Evolutionary conservation across 2,797 vertebrate genomes (phyloP).

Genomic region (Aulostomus chinensis): DNA sequence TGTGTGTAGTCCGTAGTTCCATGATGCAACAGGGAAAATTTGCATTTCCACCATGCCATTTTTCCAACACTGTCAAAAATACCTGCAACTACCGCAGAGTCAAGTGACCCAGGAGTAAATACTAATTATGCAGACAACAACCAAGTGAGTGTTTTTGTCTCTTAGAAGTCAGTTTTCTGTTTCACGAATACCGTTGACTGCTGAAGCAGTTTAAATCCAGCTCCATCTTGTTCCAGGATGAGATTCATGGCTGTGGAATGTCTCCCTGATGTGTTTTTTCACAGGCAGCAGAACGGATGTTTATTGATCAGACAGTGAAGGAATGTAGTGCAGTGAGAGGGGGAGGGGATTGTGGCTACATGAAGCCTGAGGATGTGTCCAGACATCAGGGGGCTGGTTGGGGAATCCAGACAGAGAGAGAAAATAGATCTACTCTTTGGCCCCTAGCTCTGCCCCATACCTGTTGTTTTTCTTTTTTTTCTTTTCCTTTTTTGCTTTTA

Average conservation of each 20-base stretch:
- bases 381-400: slow-evolving; percentile 22
- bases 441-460: background rate
- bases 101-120: too few species aligned
- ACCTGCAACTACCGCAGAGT: too few species aligned
- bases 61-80: too few species aligned
- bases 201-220: too few species aligned
- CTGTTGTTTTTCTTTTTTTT: background rate
- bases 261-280: slow-evolving; percentile 42
- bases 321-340: slow-evolving; percentile 1
- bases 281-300: slow-evolving; percentile 10
- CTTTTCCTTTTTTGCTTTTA: background rate
- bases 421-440: slow-evolving; percentile 3
- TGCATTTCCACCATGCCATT: too few species aligned
- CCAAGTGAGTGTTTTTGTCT: too few species aligned
- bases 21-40: too few species aligned
- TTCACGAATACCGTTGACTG: too few species aligned
- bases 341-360: slow-evolving; percentile 14
- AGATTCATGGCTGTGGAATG: background rate
- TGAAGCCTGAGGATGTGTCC: slow-evolving; percentile 26
- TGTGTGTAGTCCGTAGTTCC: too few species aligned
- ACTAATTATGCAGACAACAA: too few species aligned
- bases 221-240: slow-evolving; percentile 4
- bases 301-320: slow-evolving; percentile 51
- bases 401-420: slow-evolving; percentile 13
- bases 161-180: too few species aligned